Evolutionary conservation across 2,113 vertebrate species (phyloP).

Genomic region (Halichoerus grypus): DNA sequence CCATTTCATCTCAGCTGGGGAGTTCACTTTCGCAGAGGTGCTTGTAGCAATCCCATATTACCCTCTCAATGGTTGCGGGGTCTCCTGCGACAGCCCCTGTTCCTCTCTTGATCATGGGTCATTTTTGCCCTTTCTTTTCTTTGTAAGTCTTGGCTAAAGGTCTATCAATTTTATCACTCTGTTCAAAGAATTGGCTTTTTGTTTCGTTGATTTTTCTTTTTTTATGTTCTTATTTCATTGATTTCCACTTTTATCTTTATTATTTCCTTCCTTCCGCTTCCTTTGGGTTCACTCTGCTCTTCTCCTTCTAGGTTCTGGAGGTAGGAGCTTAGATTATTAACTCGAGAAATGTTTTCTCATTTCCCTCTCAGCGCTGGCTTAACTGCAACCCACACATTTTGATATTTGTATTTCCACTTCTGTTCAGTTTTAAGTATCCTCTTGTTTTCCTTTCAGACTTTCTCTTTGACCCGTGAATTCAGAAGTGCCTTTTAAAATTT

Average conservation of each 20-base stretch:
- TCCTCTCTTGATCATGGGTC: too few species aligned
- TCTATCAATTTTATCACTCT: not conserved
- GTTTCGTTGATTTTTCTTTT: not conserved
- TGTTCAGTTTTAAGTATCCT: not conserved
- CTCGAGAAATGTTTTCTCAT: not conserved
- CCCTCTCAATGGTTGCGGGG: not conserved
- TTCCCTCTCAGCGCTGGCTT: not conserved
- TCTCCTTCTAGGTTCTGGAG: not conserved
- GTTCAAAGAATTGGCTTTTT: not conserved
- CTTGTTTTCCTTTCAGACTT: not conserved
- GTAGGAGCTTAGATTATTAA: not conserved
- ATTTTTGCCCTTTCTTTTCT: not conserved
- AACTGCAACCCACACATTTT: not conserved
- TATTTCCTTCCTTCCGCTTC: not conserved
- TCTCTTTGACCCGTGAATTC: not conserved
- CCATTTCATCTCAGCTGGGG: not conserved
- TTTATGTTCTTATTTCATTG: not conserved
- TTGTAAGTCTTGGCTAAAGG: not conserved
- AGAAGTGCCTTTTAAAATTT: not conserved
- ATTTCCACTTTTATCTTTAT: not conserved
- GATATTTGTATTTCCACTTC: not conserved
- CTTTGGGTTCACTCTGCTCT: not conserved
- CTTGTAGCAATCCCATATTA: too few species aligned
- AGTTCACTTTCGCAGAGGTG: rapidly evolving
- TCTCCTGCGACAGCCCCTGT: not conserved